Evolutionary conservation across 2,888 invertebrate genomes (phyloP).

Genomic region (Balanococcus diminutus): DNA sequence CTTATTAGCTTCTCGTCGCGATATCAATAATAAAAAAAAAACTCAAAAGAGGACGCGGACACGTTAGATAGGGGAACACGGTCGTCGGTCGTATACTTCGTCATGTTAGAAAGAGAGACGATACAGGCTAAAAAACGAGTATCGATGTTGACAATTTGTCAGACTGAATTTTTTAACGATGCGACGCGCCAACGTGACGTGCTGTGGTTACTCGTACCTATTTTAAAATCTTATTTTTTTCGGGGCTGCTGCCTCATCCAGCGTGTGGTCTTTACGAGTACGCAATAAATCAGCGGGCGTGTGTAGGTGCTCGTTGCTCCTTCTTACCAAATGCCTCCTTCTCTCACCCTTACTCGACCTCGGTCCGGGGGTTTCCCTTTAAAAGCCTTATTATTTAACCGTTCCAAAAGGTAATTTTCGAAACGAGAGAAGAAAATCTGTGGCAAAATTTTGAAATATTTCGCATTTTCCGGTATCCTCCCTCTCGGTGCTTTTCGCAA

Average conservation of each 20-base stretch:
- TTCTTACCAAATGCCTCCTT: no score
- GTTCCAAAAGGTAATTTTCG: neutral
- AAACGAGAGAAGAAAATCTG: neutral
- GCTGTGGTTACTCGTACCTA: no score
- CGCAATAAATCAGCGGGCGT: neutral
- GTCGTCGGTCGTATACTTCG: no score
- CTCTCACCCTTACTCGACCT: no score
- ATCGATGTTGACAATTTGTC: conserved; percentile 31
- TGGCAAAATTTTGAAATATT: neutral
- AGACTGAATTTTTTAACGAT: neutral
- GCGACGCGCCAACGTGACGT: no score
- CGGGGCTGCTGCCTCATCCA: neutral
- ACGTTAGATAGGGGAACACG: no score
- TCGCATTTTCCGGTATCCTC: neutral
- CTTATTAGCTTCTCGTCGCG: neutral
- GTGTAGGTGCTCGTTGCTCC: neutral
- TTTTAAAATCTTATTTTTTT: conserved; percentile 4
- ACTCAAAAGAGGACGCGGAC: no score
- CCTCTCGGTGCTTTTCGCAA: neutral
- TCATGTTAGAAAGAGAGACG: neutral
- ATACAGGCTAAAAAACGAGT: neutral
- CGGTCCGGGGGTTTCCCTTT: neutral
- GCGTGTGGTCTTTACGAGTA: conserved; percentile 7
- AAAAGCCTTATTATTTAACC: conserved; percentile 14
- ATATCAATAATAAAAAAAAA: neutral